Percentiles rank a stretch among this genome's conserved stretches.
Conservation (phyloP, 2,113 vertebrate genomes). For the Chloropsis cyanopogon region DNA sequence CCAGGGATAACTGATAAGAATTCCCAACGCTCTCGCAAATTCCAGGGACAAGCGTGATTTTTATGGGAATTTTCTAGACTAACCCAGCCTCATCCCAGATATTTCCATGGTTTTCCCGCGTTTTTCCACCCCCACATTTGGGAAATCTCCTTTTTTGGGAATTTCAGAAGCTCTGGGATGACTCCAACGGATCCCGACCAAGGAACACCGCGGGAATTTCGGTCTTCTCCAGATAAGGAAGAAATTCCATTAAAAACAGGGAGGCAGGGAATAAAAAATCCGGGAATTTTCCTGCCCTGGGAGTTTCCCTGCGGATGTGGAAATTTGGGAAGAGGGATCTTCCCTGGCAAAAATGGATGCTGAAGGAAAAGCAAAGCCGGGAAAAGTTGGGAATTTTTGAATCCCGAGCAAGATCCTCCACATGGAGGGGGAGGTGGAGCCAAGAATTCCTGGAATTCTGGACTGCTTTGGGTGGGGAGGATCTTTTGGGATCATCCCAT, state of each 20-base stretch:
- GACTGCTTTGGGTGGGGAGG: neutral
- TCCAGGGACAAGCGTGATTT: neutral
- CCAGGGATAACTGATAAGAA: neutral
- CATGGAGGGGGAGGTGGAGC: no score
- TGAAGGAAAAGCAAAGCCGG: neutral
- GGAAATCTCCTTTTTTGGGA: neutral
- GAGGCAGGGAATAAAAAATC: neutral
- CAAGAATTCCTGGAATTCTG: neutral
- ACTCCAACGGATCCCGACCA: neutral
- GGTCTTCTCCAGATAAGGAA: neutral
- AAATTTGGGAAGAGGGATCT: neutral
- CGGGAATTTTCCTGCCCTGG: neutral
- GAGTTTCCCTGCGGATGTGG: accelerated
- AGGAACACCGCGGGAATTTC: neutral
- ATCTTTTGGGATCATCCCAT: neutral
- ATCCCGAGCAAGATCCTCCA: neutral
- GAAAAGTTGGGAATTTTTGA: neutral
- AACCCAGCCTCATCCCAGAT: neutral
- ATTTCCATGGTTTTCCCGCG: neutral
- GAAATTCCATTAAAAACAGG: neutral
- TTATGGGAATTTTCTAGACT: neutral
- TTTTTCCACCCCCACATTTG: neutral
- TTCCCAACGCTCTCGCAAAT: accelerated
- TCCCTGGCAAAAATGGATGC: neutral
- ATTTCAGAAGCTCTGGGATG: neutral